phyloP scores from a whole-genome alignment of 2,797 vertebrate species.

The Chelmon rostratus region DNA sequence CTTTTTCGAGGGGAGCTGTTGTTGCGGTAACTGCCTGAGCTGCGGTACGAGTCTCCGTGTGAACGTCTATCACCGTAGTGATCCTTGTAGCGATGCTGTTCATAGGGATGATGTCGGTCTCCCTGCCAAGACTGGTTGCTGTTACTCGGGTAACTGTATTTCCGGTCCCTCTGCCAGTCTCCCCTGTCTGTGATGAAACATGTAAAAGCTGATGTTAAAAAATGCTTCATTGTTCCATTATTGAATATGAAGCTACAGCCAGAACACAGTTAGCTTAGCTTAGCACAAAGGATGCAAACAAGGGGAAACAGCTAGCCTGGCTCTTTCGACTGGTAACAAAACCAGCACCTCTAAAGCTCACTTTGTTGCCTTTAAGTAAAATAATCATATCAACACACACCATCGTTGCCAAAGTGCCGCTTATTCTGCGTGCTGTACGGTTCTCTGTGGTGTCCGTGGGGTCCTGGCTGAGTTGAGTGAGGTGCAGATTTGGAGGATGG shows the following conservation, averaged over 20 bases:
- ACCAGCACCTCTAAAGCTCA: neutral
- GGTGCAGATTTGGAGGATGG: slow-evolving; percentile 85
- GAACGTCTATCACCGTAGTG: slow-evolving; percentile 92
- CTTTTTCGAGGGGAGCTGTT: slow-evolving; percentile 93
- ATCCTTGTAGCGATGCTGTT: slow-evolving; percentile 96
- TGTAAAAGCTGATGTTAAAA: neutral
- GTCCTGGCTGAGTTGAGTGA: slow-evolving; percentile 82
- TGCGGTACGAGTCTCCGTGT: slow-evolving; percentile 91
- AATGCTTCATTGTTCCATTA: neutral
- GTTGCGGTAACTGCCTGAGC: slow-evolving; percentile 91
- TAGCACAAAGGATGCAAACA: neutral
- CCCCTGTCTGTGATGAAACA: slow-evolving; percentile 88
- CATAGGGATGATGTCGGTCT: slow-evolving; percentile 95
- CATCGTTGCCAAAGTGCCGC: slow-evolving; percentile 92
- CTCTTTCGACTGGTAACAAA: neutral
- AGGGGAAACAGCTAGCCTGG: neutral
- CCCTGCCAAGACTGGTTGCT: slow-evolving; percentile 93
- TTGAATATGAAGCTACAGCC: neutral
- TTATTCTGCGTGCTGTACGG: slow-evolving; percentile 89
- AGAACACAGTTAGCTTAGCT: neutral
- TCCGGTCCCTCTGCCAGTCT: slow-evolving; percentile 97
- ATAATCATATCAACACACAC: slow-evolving; percentile 48
- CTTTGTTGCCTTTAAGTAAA: neutral
- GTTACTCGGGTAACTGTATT: slow-evolving; percentile 93
- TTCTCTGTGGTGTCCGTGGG: slow-evolving; percentile 93